Evolutionary conservation across 2,113 vertebrate genomes (phyloP).

Genomic region (Pan troglodytes): NHGRI_mPanTro3-v2.1_pri NC_072403.2:61095001-61095500

Average conservation of each 20-base stretch:
- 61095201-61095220: background rate
- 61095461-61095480: background rate
- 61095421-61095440: too few relatives aligned
- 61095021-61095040: accelerated
- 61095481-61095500: background rate
- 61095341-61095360: background rate
- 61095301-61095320: background rate
- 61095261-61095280: background rate
- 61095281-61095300: background rate
- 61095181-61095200: background rate
- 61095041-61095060: background rate
- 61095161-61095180: background rate
- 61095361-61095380: background rate
- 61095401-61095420: background rate
- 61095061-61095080: background rate
- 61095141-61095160: background rate
- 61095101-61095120: background rate
- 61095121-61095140: background rate
- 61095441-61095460: too few relatives aligned
- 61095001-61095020: background rate
- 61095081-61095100: background rate
- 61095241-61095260: background rate
- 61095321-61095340: background rate
- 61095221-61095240: background rate
- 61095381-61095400: background rate